A percentile compares a stretch with the other conserved stretches of the same genome.
These are phyloP conservation scores for Xenops minutus DNA, from an alignment of 2,797 vertebrate genomes.

Conservation along the genomic window DNA sequence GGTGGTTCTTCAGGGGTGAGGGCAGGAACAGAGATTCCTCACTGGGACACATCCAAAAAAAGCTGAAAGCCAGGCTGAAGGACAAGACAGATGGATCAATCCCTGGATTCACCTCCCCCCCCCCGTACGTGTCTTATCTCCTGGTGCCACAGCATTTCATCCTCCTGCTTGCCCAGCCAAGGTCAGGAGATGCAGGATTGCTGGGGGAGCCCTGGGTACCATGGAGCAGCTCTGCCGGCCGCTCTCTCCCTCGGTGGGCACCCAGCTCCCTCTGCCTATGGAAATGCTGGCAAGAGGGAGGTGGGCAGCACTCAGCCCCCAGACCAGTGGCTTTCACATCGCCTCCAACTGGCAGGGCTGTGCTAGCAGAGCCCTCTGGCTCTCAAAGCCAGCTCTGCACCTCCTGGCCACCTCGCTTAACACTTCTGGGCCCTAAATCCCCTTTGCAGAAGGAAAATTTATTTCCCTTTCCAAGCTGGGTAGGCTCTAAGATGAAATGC, in stretches of 20 bases:
- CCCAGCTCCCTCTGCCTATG: background rate
- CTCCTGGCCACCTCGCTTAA: background rate
- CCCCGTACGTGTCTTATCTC: background rate
- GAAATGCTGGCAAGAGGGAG: accelerated
- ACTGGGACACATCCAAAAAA: background rate
- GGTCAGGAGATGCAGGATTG: background rate
- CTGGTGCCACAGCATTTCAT: background rate
- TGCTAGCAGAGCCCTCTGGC: accelerated
- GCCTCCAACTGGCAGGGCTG: background rate
- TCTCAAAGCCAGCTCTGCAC: background rate
- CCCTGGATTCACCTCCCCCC: background rate
- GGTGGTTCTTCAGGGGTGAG: background rate
- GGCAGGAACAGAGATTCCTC: background rate
- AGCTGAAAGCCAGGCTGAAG: background rate
- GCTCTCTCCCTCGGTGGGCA: accelerated
- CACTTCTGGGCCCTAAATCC: background rate
- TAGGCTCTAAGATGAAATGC: background rate
- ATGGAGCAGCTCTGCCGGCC: background rate
- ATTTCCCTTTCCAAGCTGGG: background rate
- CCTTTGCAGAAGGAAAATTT: background rate
- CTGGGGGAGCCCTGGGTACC: background rate
- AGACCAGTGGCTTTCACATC: accelerated
- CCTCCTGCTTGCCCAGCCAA: background rate
- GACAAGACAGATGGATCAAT: background rate
- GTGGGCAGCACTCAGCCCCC: background rate